Conservation (phyloP, 2,888 invertebrate species). For the Syrista parreyssii region DNA sequence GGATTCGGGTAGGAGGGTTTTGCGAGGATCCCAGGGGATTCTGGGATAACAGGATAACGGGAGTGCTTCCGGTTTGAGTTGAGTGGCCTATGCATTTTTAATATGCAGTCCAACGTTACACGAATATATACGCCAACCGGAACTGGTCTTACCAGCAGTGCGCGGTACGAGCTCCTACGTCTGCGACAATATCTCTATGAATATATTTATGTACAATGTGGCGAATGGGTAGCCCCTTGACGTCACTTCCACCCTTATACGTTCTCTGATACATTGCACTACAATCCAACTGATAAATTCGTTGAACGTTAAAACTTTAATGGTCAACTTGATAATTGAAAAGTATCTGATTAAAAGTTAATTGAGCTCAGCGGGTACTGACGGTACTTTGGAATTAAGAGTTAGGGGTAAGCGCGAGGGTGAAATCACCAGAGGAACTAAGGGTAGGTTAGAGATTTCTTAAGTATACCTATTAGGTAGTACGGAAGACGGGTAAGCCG, state of each 20-base stretch:
- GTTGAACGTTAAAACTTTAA: background rate
- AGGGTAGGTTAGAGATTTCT: background rate
- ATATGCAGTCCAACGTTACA: conserved; percentile 23
- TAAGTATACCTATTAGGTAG: background rate
- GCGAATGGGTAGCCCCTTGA: background rate
- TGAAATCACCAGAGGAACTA: background rate
- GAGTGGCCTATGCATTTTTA: conserved; percentile 61
- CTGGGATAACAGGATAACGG: conserved; percentile 20
- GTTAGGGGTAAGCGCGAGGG: background rate
- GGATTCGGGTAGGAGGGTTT: background rate
- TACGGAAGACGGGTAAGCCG: conserved; percentile 1
- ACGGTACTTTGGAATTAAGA: background rate
- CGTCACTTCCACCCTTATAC: background rate
- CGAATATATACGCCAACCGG: background rate
- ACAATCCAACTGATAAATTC: too few species aligned
- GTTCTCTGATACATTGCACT: too few species aligned
- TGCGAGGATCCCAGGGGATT: conserved; percentile 3
- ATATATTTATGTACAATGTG: background rate
- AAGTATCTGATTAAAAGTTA: background rate
- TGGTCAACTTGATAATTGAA: background rate
- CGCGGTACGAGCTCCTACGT: background rate
- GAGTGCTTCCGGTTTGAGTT: conserved; percentile 55
- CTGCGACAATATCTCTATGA: background rate
- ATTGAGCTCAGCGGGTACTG: background rate
- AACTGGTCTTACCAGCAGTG: background rate